These are phyloP conservation scores for Alloplasta piceator DNA, from an alignment of 2,888 invertebrate species.

Conservation along the genomic window DNA sequence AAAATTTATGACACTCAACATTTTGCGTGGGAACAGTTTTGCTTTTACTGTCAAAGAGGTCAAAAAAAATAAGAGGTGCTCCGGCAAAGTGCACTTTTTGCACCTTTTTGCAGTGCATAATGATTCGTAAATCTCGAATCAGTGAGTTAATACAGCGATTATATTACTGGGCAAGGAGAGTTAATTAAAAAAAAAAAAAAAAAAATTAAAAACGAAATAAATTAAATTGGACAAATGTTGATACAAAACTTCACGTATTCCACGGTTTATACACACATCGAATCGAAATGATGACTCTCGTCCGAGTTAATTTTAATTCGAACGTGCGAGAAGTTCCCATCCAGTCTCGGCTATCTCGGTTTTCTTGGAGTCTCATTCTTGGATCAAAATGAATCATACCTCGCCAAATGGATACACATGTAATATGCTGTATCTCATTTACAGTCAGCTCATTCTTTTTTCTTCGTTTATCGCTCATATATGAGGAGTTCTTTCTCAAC, in stretches of 20 bases:
- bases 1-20: too few relatives aligned
- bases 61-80: constrained; percentile 24
- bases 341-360: constrained; percentile 28
- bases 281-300: constrained; percentile 61
- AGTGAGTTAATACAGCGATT: constrained; percentile 50
- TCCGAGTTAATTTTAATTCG: constrained; percentile 63
- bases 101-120: not conserved
- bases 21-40: not conserved
- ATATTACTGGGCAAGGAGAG: not conserved
- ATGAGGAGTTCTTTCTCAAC: too few relatives aligned
- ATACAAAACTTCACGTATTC: constrained; percentile 51
- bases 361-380: constrained; percentile 54
- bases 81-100: constrained; percentile 25
- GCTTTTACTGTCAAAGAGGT: constrained; percentile 11
- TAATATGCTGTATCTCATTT: constrained; percentile 10
- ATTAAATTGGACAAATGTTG: constrained; percentile 43
- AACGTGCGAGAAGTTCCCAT: constrained; percentile 56
- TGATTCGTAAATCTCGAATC: constrained; percentile 48
- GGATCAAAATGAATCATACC: constrained; percentile 54
- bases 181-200: constrained; percentile 11
- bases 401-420: not conserved
- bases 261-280: constrained; percentile 36
- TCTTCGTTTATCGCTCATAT: constrained; percentile 5
- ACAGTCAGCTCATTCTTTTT: constrained; percentile 22
- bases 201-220: not conserved